A percentile compares a stretch with the other conserved stretches of the same genome.
Evolutionary conservation across 1,140 invertebrate genomes (phyloP).

Genomic region (Drosophila mayri): DNA sequence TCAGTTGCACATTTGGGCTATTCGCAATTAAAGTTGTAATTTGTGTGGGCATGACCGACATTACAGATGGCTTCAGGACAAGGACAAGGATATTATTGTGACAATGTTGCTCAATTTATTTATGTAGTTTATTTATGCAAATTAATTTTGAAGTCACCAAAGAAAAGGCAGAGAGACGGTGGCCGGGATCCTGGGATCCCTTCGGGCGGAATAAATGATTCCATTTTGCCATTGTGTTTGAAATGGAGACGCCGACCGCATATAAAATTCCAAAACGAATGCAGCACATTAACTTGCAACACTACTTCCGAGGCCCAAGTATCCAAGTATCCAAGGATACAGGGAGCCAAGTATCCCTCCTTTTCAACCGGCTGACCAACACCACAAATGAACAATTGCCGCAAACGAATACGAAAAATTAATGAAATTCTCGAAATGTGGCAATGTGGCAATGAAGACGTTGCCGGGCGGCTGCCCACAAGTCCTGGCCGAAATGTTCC

Average conservation of each 20-base stretch:
- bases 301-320: constrained; percentile 9
- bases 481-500: constrained; percentile 29
- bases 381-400: constrained; percentile 65
- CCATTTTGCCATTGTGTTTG: constrained; percentile 26
- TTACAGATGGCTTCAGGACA: constrained; percentile 22
- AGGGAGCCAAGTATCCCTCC: constrained; percentile 1
- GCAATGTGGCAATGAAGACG: constrained; percentile 60
- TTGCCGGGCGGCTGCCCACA: constrained; percentile 28
- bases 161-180: too few species aligned
- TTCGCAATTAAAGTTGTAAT: constrained; percentile 32
- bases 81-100: background rate
- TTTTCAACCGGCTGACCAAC: constrained; percentile 23
- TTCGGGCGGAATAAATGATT: constrained; percentile 43
- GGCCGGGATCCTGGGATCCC: background rate
- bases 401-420: constrained; percentile 63
- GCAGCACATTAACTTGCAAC: constrained; percentile 53
- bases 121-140: constrained; percentile 38
- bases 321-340: constrained; percentile 1
- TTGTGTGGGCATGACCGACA: constrained; percentile 12
- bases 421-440: constrained; percentile 62
- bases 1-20: constrained; percentile 34
- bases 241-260: constrained; percentile 41
- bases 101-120: constrained; percentile 38
- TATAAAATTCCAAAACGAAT: constrained; percentile 60
- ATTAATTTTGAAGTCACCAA: constrained; percentile 27